Evolutionary conservation across 2,113 vertebrate species (phyloP).

Genomic region (Poecile atricapillus): DNA sequence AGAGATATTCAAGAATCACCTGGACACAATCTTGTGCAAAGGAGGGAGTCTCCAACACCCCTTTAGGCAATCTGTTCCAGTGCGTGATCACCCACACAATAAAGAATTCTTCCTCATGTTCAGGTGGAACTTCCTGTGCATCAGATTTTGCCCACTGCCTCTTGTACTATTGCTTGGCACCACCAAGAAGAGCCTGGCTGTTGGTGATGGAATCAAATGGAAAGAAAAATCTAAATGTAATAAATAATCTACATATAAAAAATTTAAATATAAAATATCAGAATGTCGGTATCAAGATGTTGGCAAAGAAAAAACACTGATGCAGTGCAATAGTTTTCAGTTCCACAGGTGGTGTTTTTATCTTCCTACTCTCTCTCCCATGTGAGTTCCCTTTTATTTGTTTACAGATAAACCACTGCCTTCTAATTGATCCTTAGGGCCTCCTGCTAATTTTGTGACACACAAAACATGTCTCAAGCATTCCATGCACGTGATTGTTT

Average conservation of each 20-base stretch:
- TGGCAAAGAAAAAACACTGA: fast-evolving
- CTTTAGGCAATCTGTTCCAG: neutral
- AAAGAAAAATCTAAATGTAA: neutral
- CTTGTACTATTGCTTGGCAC: neutral
- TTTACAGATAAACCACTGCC: neutral
- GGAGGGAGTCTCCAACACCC: neutral
- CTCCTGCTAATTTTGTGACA: neutral
- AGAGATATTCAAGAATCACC: neutral
- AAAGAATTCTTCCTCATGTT: neutral
- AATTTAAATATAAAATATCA: neutral
- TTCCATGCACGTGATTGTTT: neutral
- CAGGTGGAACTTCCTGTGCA: neutral
- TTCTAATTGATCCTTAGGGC: neutral
- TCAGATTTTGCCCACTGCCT: neutral
- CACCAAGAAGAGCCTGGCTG: neutral
- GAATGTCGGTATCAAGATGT: neutral
- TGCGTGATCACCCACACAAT: fast-evolving
- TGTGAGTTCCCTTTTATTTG: neutral
- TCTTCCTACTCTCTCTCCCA: neutral
- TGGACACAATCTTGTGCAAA: neutral
- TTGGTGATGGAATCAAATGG: neutral
- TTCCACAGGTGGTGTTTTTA: neutral
- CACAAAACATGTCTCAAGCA: neutral
- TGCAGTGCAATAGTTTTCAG: neutral
- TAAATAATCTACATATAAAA: neutral